A percentile compares a stretch with the other conserved stretches of the same genome.
phyloP scores from a whole-genome alignment of 2,113 vertebrate genomes.

The Sminthopsis crassicaudata region DNA sequence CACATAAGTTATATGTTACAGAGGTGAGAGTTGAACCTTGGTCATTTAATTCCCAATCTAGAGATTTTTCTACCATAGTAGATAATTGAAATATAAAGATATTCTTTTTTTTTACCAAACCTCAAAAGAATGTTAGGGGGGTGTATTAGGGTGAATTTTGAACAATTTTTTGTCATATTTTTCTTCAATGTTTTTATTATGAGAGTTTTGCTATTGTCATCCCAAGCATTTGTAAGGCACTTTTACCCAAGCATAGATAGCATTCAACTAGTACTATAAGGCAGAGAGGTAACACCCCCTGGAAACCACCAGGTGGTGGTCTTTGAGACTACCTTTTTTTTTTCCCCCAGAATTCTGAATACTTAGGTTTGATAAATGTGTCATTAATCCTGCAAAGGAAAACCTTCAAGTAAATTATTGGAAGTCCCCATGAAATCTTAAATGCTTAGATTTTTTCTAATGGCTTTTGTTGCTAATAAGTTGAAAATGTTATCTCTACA shows the following conservation, averaged over 20 bases:
- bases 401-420: neutral
- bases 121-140: neutral
- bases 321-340: neutral
- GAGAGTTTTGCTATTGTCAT: neutral
- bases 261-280: neutral
- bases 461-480: neutral
- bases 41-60: neutral
- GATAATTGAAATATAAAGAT: neutral
- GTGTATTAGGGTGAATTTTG: neutral
- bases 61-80: neutral
- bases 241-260: neutral
- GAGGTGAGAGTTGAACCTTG: neutral
- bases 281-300: neutral
- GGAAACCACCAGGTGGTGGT: neutral
- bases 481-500: neutral
- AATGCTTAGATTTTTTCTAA: neutral
- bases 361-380: neutral
- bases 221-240: neutral
- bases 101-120: neutral
- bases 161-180: neutral
- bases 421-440: neutral
- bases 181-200: neutral
- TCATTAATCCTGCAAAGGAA: neutral
- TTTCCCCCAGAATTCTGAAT: neutral
- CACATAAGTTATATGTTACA: neutral